phyloP scores from a whole-genome alignment of 2,797 vertebrate genomes.

The Tachyglossus aculeatus region DNA sequence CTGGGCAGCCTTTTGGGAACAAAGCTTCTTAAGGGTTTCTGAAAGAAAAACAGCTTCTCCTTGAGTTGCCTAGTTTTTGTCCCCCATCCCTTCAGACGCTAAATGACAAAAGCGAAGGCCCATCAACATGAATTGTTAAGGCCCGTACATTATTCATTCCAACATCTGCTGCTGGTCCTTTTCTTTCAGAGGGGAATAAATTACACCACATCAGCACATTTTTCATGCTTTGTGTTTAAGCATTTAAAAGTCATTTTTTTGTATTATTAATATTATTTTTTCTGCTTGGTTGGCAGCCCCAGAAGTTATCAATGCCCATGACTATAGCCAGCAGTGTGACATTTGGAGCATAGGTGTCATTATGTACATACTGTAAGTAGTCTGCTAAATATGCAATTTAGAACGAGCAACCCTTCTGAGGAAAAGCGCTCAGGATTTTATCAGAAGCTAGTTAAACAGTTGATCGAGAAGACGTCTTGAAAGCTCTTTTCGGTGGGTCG shows the following conservation, averaged over 20 bases:
- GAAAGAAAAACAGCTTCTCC: conserved; percentile 24
- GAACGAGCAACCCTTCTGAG: conserved; percentile 51
- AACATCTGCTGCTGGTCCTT: conserved; percentile 75
- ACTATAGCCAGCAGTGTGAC: conserved; percentile 89
- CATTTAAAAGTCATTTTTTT: conserved; percentile 73
- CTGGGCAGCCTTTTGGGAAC: conserved; percentile 37
- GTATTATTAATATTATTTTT: conserved; percentile 79
- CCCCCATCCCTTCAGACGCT: conserved; percentile 51
- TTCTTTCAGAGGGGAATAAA: conserved; percentile 71
- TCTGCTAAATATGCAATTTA: conserved; percentile 46
- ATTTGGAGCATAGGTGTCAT: conserved; percentile 92
- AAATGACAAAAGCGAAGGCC: conserved; percentile 60
- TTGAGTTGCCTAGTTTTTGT: conserved; percentile 47
- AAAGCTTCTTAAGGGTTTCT: conserved; percentile 51
- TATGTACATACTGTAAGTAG: conserved; percentile 91
- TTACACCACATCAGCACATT: conserved; percentile 74
- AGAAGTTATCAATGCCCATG: conserved; percentile 85
- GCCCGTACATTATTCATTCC: conserved; percentile 78
- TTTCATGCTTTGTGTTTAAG: conserved; percentile 72
- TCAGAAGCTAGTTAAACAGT: conserved; percentile 28
- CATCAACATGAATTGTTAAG: conserved; percentile 70
- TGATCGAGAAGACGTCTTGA: not conserved
- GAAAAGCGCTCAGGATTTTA: conserved; percentile 43
- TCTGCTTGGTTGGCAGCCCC: conserved; percentile 83
- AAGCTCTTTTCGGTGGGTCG: not conserved